phyloP scores from a whole-genome alignment of 1,140 invertebrate species.

The Oryctes rhinoceros region DNA sequence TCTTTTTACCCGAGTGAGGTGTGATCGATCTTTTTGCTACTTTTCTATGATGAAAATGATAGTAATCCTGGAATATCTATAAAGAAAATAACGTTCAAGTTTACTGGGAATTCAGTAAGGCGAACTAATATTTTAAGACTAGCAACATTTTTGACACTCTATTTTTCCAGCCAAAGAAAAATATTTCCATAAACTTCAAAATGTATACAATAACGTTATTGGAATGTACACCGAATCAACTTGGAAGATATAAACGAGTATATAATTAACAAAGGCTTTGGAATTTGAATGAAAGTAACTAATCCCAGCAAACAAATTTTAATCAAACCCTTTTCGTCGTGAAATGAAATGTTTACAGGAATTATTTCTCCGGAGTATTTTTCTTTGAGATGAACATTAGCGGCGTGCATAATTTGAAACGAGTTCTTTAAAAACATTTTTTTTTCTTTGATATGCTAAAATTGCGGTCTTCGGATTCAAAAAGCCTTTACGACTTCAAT shows the following conservation, averaged over 20 bases:
- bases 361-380: too few relatives aligned
- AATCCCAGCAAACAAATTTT: too few relatives aligned
- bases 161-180: not conserved
- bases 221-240: not conserved
- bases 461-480: too few relatives aligned
- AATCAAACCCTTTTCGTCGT: too few relatives aligned
- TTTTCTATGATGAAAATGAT: slow-evolving; percentile 80
- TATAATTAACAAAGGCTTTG: not conserved
- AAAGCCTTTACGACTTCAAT: too few relatives aligned
- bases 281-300: not conserved
- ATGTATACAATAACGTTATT: not conserved
- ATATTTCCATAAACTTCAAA: not conserved
- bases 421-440: not conserved
- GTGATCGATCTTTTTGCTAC: slow-evolving; percentile 77
- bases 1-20: slow-evolving; percentile 73
- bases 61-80: slow-evolving; percentile 83
- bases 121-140: too few relatives aligned
- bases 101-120: too few relatives aligned
- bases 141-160: not conserved
- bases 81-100: slow-evolving; percentile 57
- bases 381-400: too few relatives aligned
- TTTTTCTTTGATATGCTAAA: too few relatives aligned
- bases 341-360: too few relatives aligned
- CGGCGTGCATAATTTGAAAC: too few relatives aligned
- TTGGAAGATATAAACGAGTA: too few relatives aligned